Base-by-base conservation (phyloP, 2,888 invertebrate genomes). In the Limenitis camilla region DNA sequence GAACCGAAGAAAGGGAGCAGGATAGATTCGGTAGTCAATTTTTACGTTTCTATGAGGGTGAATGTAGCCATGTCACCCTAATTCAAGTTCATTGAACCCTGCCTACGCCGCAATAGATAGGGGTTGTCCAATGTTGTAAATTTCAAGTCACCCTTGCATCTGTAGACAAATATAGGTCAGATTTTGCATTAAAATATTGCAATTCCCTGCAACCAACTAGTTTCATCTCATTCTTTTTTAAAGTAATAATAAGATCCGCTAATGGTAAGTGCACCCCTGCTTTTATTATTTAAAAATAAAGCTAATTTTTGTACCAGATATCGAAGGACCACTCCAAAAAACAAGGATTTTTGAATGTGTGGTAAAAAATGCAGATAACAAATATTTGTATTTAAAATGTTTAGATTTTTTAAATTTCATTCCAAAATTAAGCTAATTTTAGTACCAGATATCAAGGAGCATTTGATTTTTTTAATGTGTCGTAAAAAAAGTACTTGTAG, bases 41-140 rank as follows among this genome's bases (percentile, higher is more conserved):
- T 61, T 60, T 58, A 58, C 54, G 60, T 50, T 61, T 56, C 58
- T 51, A 56, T 56, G 60, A 61, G 58, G 63, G 62, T 61, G 61
- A 49, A 55, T 51, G 52, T 56, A 56, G 55, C 55, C 55, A 54
- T 54, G 59, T 58, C 62, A 63, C 63, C 63, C 63, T 53, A 62
- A 59, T 58, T 60, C 56, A 55, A 61, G 63, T 60, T 62, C 63
- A 58, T 58, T 57, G 62, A 63, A 57, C 63, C 45, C 59, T 48
- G 40, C 40, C 56, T 54, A 55, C 40, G 49, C 52, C 35, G 52
- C 44, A 40, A 52, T 55, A 58, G 55, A 58, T 58, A 58, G 55
- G 57, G 55, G 57, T 49, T 58, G 52, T 50, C 57, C 55, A 52
- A 56, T 52, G 43, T 50, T 52, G 52, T 52, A 56, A 47, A 58